These are phyloP conservation scores for Myotis davidii DNA, from an alignment of 2,113 vertebrate genomes.

Conservation along the genomic window DNA sequence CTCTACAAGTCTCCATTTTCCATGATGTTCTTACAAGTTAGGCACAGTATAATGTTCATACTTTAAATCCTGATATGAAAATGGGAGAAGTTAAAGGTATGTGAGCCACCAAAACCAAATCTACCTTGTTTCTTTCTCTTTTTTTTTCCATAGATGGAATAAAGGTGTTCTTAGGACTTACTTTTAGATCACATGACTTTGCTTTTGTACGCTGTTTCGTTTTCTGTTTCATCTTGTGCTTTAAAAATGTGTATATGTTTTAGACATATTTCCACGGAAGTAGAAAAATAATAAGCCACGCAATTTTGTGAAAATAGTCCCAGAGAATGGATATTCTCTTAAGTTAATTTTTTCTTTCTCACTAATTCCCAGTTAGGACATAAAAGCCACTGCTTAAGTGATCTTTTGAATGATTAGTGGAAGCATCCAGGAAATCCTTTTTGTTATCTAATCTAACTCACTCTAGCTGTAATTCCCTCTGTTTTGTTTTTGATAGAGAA, in stretches of 20 bases:
- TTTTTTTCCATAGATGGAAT: background rate
- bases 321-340: background rate
- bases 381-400: conserved; percentile 16
- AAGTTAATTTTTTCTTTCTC: conserved; percentile 24
- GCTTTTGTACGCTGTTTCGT: background rate
- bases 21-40: background rate
- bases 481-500: conserved; percentile 58
- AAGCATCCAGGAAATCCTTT: conserved; percentile 60
- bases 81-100: background rate
- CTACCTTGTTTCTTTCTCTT: background rate
- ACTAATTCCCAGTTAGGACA: background rate
- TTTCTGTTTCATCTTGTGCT: background rate
- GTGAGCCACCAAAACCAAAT: background rate
- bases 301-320: background rate
- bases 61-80: conserved; percentile 30
- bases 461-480: background rate
- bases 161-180: background rate
- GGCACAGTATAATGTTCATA: background rate
- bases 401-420: background rate
- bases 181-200: background rate
- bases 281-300: background rate
- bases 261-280: background rate
- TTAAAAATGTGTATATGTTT: background rate
- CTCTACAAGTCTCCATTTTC: background rate
- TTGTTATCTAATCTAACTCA: conserved; percentile 68